phyloP scores from a whole-genome alignment of 2,888 invertebrate species.

The Mesopsocus fuscifrons region DNA sequence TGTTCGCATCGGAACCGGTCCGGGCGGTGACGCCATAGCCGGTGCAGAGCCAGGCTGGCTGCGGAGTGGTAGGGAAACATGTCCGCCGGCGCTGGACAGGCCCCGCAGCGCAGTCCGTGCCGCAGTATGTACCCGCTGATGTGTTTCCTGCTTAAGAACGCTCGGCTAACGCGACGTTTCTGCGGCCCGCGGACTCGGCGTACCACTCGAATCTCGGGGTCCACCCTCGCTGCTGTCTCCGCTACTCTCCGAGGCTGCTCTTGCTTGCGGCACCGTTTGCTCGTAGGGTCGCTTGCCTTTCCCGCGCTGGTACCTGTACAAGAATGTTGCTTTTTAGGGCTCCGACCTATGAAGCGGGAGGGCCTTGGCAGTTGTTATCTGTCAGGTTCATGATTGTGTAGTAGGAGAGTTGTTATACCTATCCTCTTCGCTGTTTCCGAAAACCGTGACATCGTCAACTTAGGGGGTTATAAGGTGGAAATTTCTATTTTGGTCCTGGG shows the following conservation, averaged over 20 bases:
- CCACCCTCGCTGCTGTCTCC: slow-evolving; percentile 19
- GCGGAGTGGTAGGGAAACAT: slow-evolving; percentile 27
- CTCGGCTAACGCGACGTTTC: slow-evolving; percentile 17
- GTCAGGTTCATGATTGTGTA: no score
- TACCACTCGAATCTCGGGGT: slow-evolving; percentile 21
- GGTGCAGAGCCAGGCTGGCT: slow-evolving; percentile 29
- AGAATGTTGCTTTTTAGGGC: no score
- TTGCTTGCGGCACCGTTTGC: not conserved
- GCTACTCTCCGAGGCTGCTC: not conserved
- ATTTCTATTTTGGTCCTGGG: no score
- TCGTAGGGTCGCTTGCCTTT: not conserved
- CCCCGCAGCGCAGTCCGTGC: slow-evolving; percentile 23
- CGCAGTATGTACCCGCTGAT: slow-evolving; percentile 24
- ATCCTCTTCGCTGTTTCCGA: no score
- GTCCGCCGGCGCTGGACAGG: slow-evolving; percentile 23
- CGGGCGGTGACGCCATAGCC: slow-evolving; percentile 27
- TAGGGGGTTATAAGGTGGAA: no score
- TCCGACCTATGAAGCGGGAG: no score
- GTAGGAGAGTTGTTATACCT: no score
- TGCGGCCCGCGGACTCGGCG: slow-evolving; percentile 21
- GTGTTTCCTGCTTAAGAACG: slow-evolving; percentile 21
- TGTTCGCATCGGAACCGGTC: slow-evolving; percentile 27
- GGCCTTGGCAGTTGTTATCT: no score
- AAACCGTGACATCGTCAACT: no score
- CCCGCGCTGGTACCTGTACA: slow-evolving; percentile 9